phyloP scores from a whole-genome alignment of 2,888 invertebrate species.

The Cryptocephalus primarius region DNA sequence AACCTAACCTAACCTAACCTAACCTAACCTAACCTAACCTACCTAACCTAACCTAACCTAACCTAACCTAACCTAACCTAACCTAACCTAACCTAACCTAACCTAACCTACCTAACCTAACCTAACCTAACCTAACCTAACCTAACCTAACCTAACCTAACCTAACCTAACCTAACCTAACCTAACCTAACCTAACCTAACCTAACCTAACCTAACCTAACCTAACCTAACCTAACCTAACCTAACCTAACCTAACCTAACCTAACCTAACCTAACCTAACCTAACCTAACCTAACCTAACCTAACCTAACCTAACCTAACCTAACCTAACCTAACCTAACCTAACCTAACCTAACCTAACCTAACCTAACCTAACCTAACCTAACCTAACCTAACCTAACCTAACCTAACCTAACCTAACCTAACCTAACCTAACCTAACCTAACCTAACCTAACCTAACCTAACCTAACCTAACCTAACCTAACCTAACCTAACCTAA shows the following conservation, averaged over 20 bases:
- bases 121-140: slow-evolving; percentile 1
- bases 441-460: slow-evolving; percentile 9
- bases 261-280: slow-evolving; percentile 2
- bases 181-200: slow-evolving; percentile 10
- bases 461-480: slow-evolving; percentile 7
- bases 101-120: slow-evolving; percentile 3
- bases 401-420: slow-evolving; percentile 4
- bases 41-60: slow-evolving; percentile 2
- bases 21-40: slow-evolving; percentile 1
- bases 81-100: background rate
- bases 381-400: slow-evolving; percentile 5
- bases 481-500: slow-evolving; percentile 6
- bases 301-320: slow-evolving; percentile 5
- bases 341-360: slow-evolving; percentile 5
- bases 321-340: slow-evolving; percentile 5
- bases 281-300: slow-evolving; percentile 3
- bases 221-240: slow-evolving; percentile 4
- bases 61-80: slow-evolving; percentile 1
- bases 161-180: background rate
- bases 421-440: slow-evolving; percentile 8
- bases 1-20: slow-evolving; percentile 1
- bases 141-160: slow-evolving; percentile 1
- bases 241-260: slow-evolving; percentile 4
- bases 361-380: slow-evolving; percentile 7
- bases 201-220: slow-evolving; percentile 19